Percentiles rank a stretch among this genome's conserved stretches.
Conservation (phyloP, 1,140 invertebrate species). For the Pachyrhynchus sulphureomaculatus region DNA sequence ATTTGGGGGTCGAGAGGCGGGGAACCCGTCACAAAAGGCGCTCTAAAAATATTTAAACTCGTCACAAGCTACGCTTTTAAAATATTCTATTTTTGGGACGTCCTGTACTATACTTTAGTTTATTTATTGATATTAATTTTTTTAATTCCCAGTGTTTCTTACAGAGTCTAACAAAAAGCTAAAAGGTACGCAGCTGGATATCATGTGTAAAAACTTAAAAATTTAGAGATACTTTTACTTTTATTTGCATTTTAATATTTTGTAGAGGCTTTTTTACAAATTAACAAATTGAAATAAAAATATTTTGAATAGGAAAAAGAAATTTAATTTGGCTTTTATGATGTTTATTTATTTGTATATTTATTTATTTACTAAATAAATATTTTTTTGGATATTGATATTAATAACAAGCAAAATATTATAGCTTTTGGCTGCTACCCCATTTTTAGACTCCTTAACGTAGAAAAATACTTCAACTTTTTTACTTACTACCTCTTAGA, state of each 20-base stretch:
- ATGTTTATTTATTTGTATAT: too few species aligned
- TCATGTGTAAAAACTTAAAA: slow-evolving; percentile 24
- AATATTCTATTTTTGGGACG: not conserved
- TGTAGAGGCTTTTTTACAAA: too few species aligned
- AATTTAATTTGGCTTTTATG: too few species aligned
- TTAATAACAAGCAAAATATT: not conserved
- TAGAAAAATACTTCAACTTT: not conserved
- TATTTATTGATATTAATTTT: slow-evolving; percentile 46
- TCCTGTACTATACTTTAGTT: slow-evolving; percentile 15
- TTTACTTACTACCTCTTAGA: not conserved
- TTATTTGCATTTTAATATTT: too few species aligned
- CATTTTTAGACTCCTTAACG: not conserved
- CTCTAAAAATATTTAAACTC: too few species aligned
- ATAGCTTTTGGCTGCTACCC: slow-evolving; percentile 25
- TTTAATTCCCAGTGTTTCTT: slow-evolving; percentile 59
- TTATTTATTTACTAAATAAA: too few species aligned
- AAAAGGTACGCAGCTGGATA: slow-evolving; percentile 59
- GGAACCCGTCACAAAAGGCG: too few species aligned
- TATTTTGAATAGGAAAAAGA: too few species aligned
- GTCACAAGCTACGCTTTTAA: too few species aligned
- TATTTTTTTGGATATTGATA: not conserved
- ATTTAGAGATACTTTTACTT: too few species aligned
- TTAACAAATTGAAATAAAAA: too few species aligned
- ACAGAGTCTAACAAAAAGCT: slow-evolving; percentile 74
- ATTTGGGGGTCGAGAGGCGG: too few species aligned